These are phyloP conservation scores for Macropis europaea DNA, from an alignment of 2,888 invertebrate genomes.

Conservation along the genomic window DNA sequence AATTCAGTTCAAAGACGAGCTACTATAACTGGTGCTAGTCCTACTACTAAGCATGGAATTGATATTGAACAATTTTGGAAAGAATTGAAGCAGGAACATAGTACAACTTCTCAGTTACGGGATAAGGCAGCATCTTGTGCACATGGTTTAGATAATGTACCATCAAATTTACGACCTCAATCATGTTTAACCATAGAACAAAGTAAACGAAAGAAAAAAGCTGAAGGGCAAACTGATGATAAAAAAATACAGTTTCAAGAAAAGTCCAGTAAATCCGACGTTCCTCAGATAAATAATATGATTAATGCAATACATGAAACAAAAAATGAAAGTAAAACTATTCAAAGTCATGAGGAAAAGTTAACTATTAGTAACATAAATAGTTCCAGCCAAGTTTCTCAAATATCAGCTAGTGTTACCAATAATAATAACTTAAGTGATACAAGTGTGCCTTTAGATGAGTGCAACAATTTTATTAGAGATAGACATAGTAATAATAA, in stretches of 20 bases:
- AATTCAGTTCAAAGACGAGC: constrained; percentile 90
- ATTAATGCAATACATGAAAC: constrained; percentile 19
- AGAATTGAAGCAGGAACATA: constrained; percentile 84
- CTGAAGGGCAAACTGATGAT: constrained; percentile 59
- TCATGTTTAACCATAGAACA: constrained; percentile 83
- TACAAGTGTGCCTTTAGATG: constrained; percentile 62
- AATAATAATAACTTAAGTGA: constrained; percentile 60
- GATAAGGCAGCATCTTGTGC: constrained; percentile 91
- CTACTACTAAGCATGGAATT: constrained; percentile 84
- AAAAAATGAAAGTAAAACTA: constrained; percentile 42
- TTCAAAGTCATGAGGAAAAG: constrained; percentile 17
- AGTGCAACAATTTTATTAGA: constrained; percentile 59
- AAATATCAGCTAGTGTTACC: constrained; percentile 45
- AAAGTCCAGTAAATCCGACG: constrained; percentile 52
- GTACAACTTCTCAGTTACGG: constrained; percentile 83
- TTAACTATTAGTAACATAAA: constrained; percentile 34
- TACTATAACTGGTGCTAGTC: constrained; percentile 92
- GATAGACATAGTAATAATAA: constrained; percentile 49
- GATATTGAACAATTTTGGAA: constrained; percentile 89
- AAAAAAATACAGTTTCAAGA: constrained; percentile 72
- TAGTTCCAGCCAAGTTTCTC: constrained; percentile 27
- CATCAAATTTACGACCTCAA: constrained; percentile 82
- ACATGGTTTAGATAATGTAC: constrained; percentile 86
- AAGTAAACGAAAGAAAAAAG: constrained; percentile 64
- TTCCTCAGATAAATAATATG: constrained; percentile 34